Base-by-base conservation (phyloP, 2,888 invertebrate species). In the Biston stratarius region DNA sequence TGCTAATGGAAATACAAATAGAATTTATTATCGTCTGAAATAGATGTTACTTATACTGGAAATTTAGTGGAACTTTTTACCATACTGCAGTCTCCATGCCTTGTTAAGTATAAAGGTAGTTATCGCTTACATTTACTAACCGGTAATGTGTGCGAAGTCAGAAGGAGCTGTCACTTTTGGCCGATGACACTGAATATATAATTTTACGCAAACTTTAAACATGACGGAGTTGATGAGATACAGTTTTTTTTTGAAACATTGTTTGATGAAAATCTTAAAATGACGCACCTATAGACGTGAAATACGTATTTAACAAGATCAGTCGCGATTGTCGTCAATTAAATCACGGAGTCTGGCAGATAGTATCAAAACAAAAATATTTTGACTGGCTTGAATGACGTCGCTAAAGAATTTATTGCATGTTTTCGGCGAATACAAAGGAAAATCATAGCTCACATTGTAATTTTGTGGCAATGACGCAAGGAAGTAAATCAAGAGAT, bases 1-100 rank as follows among this genome's bases (percentile, higher is more conserved):
- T 69, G 77, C 74, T 83, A 84, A 84, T 80, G 74, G 75, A 64
- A 71, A 66, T 65, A 66, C 74, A 85, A 84, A 84, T 71, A 80
- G 53, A 76, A 77, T 72, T 72, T 70, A 72, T 74, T 72, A 61
- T 55, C 70, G 56, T 69, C 67, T 71, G 64, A 72, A 69, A 77
- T 71, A 74, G 72, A 62, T 61, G 61, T 64, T 58, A 45, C 58
- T 56, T 64, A 51, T 24, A 45, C 42, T 64, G 56, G 24, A 36
- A 69, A 45, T 52, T 65, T 58, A 57, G 55, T 74, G 72, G 72
- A 75, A 76, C 70, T 60, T 77, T 75, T 78, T 59, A 58, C 5
- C 62, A 61, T 52, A 34, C 57, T 36, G 68, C 64, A 56, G 69
- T 74, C 61, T 74, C 72, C 59, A 72, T 71, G 65, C 64, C 74